Evolutionary conservation across 2,888 invertebrate species (phyloP).

Genomic region (Cerceris ruficornis): DNA sequence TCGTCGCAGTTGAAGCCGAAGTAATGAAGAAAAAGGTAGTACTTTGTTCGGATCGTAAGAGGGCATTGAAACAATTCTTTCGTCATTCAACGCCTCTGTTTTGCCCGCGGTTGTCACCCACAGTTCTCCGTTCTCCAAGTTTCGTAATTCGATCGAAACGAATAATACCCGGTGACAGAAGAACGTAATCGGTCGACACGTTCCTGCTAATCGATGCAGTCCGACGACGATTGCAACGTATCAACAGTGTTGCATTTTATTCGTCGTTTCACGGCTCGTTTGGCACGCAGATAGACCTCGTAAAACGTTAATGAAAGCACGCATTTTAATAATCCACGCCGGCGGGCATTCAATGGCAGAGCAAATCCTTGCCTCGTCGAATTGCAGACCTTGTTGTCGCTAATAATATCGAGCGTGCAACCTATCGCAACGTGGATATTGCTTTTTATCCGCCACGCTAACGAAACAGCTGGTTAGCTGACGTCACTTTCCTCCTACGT

Average conservation of each 20-base stretch:
- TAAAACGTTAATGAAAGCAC: slow-evolving; percentile 66
- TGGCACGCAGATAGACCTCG: slow-evolving; percentile 64
- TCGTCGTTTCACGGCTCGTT: slow-evolving; percentile 51
- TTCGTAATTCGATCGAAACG: no score
- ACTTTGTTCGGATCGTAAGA: no score
- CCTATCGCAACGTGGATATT: slow-evolving; percentile 44
- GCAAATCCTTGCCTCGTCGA: slow-evolving; percentile 44
- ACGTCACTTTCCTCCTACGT: slow-evolving; percentile 62
- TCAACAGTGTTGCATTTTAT: slow-evolving; percentile 18
- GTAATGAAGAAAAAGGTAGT: no score
- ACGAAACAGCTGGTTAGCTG: slow-evolving; percentile 65
- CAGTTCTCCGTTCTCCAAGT: no score
- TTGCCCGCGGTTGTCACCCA: no score
- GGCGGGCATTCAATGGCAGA: slow-evolving; percentile 33
- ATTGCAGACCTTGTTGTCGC: slow-evolving; percentile 49
- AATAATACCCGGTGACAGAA: no score
- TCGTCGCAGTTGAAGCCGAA: no score
- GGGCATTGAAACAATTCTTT: no score
- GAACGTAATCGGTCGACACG: no score
- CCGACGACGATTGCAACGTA: not conserved
- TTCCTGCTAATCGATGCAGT: no score
- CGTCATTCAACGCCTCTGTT: no score
- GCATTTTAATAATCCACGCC: slow-evolving; percentile 64
- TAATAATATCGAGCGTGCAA: slow-evolving; percentile 61
- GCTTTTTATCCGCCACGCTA: slow-evolving; percentile 57